Base-by-base conservation (phyloP, 2,113 vertebrate species). In the Clarias gariepinus region DNA sequence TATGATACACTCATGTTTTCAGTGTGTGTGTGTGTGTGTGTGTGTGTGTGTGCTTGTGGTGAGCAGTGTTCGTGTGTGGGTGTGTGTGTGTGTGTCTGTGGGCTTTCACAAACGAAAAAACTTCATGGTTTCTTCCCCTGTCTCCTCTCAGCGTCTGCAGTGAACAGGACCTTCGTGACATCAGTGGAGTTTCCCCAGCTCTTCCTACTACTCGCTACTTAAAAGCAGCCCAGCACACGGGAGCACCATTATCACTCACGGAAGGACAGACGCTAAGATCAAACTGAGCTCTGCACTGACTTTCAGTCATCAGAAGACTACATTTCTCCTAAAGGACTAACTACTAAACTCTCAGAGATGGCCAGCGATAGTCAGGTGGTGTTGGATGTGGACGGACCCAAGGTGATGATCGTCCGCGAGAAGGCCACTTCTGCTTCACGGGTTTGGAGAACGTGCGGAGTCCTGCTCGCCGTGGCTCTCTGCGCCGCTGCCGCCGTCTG, bases 131-230 rank as follows among this genome's bases (percentile, higher is more conserved):
- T 89, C 83, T 91, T 90, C 82, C 80, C 55, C 57, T 2, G 16
- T 53, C 5, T 60, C 28, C 28, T 11, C 57, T 74, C 21, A 82
- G 30, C 71, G 33, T 1, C 1, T 68, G 28, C 1, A 7, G 6
- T 47, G 47, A 0, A 47, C 47, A 47, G 47, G 1, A 30, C 28
- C 1, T 10, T 23, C 4, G 33, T 94, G 94, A 94, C 93, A 92
- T 95, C 94, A 95, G 76, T 81, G 94, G 94, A 94, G 91, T 94
- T 95, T 92, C 94, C 94, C 69, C 15, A 1, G n/a, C 0, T 33
- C 0, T 60, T 9, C 58, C 90, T 58, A 36, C 41, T 13, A 13
- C 4, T n/a, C 8, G 47, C 47, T 47, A 6, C 85, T 90, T 90
- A 90, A 91, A 88, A 87, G 73, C 52, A 63, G 73, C 74, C 68